Evolutionary conservation across 2,113 vertebrate species (phyloP), one percentile per base, ranked within the genome.

Genomic region (Empidonax traillii): DNA sequence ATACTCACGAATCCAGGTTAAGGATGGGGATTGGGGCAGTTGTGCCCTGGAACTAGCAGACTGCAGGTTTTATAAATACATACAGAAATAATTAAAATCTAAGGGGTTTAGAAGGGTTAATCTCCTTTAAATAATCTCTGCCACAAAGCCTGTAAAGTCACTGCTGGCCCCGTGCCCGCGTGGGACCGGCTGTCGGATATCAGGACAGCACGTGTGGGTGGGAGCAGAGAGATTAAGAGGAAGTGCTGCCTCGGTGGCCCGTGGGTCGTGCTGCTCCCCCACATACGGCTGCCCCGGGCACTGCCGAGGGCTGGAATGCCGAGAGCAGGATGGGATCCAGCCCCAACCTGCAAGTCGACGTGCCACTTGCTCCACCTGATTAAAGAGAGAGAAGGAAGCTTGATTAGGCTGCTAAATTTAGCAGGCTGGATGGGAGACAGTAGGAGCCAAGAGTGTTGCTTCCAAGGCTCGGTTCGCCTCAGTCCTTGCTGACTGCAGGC

Each of bases 11-110:
- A 98, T 98, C 91, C 96, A 97, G 98, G 97, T 97, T 98, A 98
- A 95, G 97, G 95, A 97, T 77, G 80, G 93, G 91, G 96, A 94
- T 96, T 94, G 94, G 92, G 97, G 95, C 97, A 98, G 96, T 98
- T 97, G 97, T 98, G 97, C 66, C 95, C 97, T 96, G 96, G 93
- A 96, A 96, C 93, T 80, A 98, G 98, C 98, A 98, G 98, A 98
- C 97, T 98, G 97, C 96, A 91, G 97, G 97, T 97, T 97, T 98
- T 98, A 98, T 98, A 99, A 98, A 98, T 98, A 98, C 98, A 98
- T 98, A 98, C 98, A 98, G 98, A 98, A 98, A 98, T 99, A 99
- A 99, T 99, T 99, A 99, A 99, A 99, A 98, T 98, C 98, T 99
- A 98, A 99, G 98, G 98, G 98, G 98, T 99, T 99, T 99, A 99